Percentiles rank a stretch among this genome's conserved stretches.
These are phyloP conservation scores for Neuroterus valhalla DNA, from an alignment of 1,140 invertebrate species.

Conservation along the genomic window DNA sequence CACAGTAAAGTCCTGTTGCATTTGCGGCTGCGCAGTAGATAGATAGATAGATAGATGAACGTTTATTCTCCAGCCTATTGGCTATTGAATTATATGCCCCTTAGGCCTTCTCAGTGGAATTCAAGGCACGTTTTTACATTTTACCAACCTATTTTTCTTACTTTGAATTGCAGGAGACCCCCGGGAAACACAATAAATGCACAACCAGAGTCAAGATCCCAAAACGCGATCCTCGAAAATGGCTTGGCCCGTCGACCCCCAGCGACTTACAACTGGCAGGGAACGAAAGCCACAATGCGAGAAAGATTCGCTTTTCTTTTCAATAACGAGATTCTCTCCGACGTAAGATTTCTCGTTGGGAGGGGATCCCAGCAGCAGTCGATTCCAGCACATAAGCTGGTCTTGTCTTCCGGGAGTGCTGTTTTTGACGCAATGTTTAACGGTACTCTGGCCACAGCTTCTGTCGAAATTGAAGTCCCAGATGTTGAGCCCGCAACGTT, in stretches of 20 bases:
- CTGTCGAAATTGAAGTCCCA: slow-evolving; percentile 86
- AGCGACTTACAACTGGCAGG: slow-evolving; percentile 79
- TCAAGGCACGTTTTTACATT: too few relatives aligned
- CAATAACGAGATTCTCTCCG: slow-evolving; percentile 87
- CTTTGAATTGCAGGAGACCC: slow-evolving; percentile 57
- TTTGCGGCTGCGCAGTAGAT: not conserved
- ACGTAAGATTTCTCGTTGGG: slow-evolving; percentile 88
- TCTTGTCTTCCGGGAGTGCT: slow-evolving; percentile 87
- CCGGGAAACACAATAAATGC: slow-evolving; percentile 64
- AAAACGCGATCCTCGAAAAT: slow-evolving; percentile 54
- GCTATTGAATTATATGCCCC: too few relatives aligned
- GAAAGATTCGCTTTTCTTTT: slow-evolving; percentile 87
- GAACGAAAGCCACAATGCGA: slow-evolving; percentile 84
- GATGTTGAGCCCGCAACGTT: slow-evolving; percentile 90
- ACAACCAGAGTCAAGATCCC: slow-evolving; percentile 53
- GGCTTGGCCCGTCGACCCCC: slow-evolving; percentile 44
- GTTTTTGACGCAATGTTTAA: slow-evolving; percentile 95
- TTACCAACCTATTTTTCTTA: not conserved
- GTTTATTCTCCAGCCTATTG: too few relatives aligned
- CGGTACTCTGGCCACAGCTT: slow-evolving; percentile 80
- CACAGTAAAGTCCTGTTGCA: too few relatives aligned
- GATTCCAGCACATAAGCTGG: slow-evolving; percentile 90
- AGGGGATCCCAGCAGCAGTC: slow-evolving; percentile 81
- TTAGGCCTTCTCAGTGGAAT: too few relatives aligned
- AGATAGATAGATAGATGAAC: too few relatives aligned